Base-by-base conservation (phyloP, 30 jellyfish, hydroid and myxozoan species). In the Chironex yamaguchii region DNA sequence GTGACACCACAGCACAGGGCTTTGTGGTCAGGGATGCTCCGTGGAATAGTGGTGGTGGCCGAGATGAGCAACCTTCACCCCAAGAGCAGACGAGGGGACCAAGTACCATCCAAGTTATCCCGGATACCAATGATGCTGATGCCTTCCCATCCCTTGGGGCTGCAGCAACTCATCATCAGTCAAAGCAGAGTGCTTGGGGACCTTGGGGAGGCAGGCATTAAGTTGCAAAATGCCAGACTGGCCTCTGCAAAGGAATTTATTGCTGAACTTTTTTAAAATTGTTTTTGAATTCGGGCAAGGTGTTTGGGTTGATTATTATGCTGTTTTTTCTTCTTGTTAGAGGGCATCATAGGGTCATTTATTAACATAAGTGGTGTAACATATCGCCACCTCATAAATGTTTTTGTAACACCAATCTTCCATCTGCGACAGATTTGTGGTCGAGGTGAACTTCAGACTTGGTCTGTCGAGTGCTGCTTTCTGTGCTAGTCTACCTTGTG, bases 1-100 rank as follows among this genome's bases (percentile, higher is more conserved):
- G 86, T 25, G 71, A 65, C 36, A 48, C 31, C 52, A 79, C 77
- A 75, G 50, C 77, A 72, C 53, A 29, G 22, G 98, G 98, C 25
- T 92, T 65, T 74, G 98, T 92, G 35, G 98, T 92, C 35, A 88
- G 89, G 33, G 98, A 71, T 49, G 98, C 98, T 12, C 98, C 98
- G 2, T 92, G 98, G 98, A 79, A 79, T 30, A 50, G 34, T 72
- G 50, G 72, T 35, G 87, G 48, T 4, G 71, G 1, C 52, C 68
- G 32, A 34, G 79, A 51, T 49, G 50, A 22, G 84, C 84, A 78
- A 14, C 84, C 51, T 14, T 20, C 27, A 67, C 14, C 20, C 68
- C 35, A 52, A 20, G 32, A 24, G 9, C 30, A 80, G 2, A 87
- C 9, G 17, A 42, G 17, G 17, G 13, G 17, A 17, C 58, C 58